Conservation (phyloP, 2,888 invertebrate genomes). For the Laothoe populi region DNA sequence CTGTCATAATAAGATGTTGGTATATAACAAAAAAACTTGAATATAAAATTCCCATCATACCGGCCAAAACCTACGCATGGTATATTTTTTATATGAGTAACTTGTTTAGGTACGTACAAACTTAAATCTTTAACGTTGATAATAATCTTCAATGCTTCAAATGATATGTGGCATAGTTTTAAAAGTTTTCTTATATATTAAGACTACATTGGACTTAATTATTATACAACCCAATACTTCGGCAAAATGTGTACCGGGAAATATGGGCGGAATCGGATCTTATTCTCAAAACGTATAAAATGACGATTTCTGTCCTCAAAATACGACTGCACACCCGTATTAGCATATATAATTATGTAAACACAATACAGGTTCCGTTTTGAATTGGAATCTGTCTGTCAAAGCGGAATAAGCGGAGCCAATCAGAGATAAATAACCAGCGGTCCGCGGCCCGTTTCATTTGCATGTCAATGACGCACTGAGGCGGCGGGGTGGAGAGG, state of each 20-base stretch:
- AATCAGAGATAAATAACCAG: slow-evolving; percentile 83
- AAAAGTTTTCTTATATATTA: not conserved
- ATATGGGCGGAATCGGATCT: slow-evolving; percentile 14
- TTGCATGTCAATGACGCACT: slow-evolving; percentile 76
- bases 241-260: slow-evolving; percentile 15
- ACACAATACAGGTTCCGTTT: slow-evolving; percentile 60
- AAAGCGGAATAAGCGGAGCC: slow-evolving; percentile 79
- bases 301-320: slow-evolving; percentile 18
- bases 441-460: slow-evolving; percentile 75
- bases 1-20: no score
- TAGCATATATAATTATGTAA: slow-evolving; percentile 69
- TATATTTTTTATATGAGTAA: no score
- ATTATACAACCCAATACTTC: slow-evolving; percentile 5
- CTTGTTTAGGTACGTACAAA: no score
- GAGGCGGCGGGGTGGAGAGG: slow-evolving; percentile 42
- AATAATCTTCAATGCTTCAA: no score
- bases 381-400: slow-evolving; percentile 77
- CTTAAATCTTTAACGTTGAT: no score
- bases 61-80: no score
- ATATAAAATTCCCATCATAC: no score
- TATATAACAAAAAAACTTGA: no score
- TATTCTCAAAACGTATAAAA: slow-evolving; percentile 23
- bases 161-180: not conserved
- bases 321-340: slow-evolving; percentile 34
- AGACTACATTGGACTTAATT: not conserved